phyloP scores from a whole-genome alignment of 2,888 invertebrate species.

The Campoplex capitator region DNA sequence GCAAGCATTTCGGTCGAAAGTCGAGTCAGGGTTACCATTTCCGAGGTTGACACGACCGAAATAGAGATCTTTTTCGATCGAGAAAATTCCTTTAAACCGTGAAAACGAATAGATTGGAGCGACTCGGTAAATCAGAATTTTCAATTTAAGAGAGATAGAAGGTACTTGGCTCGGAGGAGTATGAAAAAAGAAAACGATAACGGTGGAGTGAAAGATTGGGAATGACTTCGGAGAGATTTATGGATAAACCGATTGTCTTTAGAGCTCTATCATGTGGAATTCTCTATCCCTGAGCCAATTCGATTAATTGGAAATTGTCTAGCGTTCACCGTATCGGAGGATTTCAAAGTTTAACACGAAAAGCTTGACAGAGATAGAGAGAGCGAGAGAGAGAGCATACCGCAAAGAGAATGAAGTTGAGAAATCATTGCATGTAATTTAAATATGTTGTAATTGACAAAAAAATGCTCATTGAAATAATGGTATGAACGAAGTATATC shows the following conservation, averaged over 20 bases:
- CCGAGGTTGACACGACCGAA: constrained; percentile 11
- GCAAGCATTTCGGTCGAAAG: constrained; percentile 5
- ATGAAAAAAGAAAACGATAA: constrained; percentile 27
- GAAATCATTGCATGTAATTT: not conserved
- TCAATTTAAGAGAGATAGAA: constrained; percentile 49
- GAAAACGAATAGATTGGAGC: constrained; percentile 68
- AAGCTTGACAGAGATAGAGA: not conserved
- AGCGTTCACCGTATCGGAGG: not conserved
- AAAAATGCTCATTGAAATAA: constrained; percentile 72
- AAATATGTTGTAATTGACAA: constrained; percentile 35
- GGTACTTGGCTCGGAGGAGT: constrained; percentile 29
- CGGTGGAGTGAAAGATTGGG: constrained; percentile 21
- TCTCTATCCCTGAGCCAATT: constrained; percentile 53
- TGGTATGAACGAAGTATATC: constrained; percentile 71
- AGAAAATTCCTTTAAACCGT: constrained; percentile 48
- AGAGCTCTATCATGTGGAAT: constrained; percentile 55
- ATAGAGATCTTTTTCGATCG: constrained; percentile 26
- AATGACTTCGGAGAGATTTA: constrained; percentile 44
- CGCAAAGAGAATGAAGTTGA: not conserved
- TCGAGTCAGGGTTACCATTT: constrained; percentile 10
- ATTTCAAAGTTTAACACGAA: constrained; percentile 5
- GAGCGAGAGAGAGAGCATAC: no score
- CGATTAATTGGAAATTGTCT: constrained; percentile 60
- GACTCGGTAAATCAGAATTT: constrained; percentile 60
- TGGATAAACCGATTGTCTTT: constrained; percentile 56